A percentile compares a stretch with the other conserved stretches of the same genome.
These are phyloP conservation scores for Polypterus bichir DNA, from an alignment of 2,113 vertebrate genomes.

Conservation along the genomic window DNA sequence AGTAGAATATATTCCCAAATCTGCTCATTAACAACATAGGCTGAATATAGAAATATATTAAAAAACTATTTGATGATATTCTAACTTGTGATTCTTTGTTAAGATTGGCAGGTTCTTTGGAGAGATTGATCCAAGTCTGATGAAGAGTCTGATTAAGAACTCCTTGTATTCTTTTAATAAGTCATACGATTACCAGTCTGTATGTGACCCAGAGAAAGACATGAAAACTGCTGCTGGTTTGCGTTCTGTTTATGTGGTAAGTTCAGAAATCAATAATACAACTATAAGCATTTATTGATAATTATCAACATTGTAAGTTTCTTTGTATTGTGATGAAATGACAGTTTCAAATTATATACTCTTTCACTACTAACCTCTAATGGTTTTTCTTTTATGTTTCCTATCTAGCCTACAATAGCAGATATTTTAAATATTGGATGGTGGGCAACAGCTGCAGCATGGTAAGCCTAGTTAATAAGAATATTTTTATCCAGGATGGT, in stretches of 20 bases:
- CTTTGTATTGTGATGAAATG: not conserved
- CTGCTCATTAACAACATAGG: too few species aligned
- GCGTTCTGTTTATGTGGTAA: constrained; percentile 77
- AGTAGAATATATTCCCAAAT: too few species aligned
- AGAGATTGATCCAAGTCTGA: constrained; percentile 85
- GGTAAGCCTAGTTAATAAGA: constrained; percentile 55
- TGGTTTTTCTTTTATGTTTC: constrained; percentile 1
- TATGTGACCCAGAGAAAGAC: constrained; percentile 81
- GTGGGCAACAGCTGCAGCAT: constrained; percentile 90
- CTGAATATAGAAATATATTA: too few species aligned
- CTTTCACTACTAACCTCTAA: not conserved
- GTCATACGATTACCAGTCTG: constrained; percentile 91
- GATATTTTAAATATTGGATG: constrained; percentile 86
- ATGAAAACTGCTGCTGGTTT: constrained; percentile 78
- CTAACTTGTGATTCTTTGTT: constrained; percentile 3
- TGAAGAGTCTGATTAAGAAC: constrained; percentile 78
- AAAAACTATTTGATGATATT: too few species aligned
- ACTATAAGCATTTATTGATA: not conserved
- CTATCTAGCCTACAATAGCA: constrained; percentile 73
- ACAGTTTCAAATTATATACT: not conserved
- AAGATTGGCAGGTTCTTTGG: constrained; percentile 86
- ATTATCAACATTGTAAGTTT: not conserved
- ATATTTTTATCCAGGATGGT: too few species aligned
- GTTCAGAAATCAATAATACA: constrained; percentile 28
- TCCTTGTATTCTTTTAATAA: constrained; percentile 88